These are phyloP conservation scores for Psammodynastes pulverulentus DNA, from an alignment of 2,113 vertebrate species.

Conservation along the genomic window DNA sequence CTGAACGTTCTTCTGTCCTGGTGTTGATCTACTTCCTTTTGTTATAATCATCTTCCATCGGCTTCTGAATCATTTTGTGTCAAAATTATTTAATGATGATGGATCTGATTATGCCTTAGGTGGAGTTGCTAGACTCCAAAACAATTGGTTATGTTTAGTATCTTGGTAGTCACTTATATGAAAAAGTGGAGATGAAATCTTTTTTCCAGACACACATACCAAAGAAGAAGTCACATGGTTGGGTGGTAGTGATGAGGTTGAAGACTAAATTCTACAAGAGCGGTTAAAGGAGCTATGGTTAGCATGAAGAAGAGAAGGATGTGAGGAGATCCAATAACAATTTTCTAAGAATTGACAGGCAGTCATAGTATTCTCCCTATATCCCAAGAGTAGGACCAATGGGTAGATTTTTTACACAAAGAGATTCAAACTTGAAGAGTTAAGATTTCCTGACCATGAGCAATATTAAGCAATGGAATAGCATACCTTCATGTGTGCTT, in stretches of 20 bases:
- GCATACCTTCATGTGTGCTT: neutral
- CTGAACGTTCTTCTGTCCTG: neutral
- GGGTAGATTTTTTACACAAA: neutral
- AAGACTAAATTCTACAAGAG: neutral
- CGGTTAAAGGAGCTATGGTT: neutral
- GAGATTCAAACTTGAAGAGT: neutral
- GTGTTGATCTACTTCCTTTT: neutral
- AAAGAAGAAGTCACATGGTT: neutral
- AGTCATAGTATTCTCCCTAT: neutral
- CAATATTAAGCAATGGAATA: neutral
- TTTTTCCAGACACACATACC: neutral
- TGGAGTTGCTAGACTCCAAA: neutral
- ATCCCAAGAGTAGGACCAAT: neutral
- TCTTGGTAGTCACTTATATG: neutral
- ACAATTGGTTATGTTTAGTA: neutral
- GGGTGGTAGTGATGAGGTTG: neutral
- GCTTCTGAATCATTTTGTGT: neutral
- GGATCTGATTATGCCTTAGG: neutral
- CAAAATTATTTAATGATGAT: neutral
- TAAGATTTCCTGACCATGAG: neutral
- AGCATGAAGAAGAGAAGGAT: neutral
- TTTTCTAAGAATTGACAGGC: neutral
- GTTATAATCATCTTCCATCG: neutral
- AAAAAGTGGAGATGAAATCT: neutral
- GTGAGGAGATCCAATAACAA: neutral